phyloP scores from a whole-genome alignment of 2,888 invertebrate genomes.

The Ditylenchus weischeri region DNA sequence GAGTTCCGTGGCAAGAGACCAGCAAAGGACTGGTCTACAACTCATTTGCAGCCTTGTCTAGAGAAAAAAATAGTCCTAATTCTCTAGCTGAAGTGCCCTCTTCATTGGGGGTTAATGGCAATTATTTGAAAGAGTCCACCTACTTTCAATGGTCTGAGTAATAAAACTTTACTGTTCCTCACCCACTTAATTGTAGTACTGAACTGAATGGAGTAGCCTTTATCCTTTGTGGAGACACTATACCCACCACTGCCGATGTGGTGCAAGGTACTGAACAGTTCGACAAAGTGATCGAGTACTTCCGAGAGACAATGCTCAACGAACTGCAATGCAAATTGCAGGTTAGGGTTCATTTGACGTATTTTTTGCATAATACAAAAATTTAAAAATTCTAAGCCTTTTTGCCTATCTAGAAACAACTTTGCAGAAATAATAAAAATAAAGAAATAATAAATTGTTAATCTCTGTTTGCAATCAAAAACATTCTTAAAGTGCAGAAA shows the following conservation, averaged over 20 bases:
- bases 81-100: not conserved
- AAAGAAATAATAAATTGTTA: too few relatives aligned
- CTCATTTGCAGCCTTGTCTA: not conserved
- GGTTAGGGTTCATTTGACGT: not conserved
- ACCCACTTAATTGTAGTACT: not conserved
- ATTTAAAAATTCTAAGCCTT: too few relatives aligned
- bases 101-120: not conserved
- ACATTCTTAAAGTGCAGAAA: too few relatives aligned
- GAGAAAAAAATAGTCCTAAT: not conserved
- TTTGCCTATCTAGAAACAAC: too few relatives aligned
- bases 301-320: slow-evolving; percentile 11
- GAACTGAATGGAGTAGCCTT: slow-evolving; percentile 8
- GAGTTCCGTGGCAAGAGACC: not conserved
- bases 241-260: not conserved
- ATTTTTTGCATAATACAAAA: too few relatives aligned
- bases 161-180: not conserved
- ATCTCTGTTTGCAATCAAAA: too few relatives aligned
- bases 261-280: not conserved
- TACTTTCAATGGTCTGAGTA: not conserved
- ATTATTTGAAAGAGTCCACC: not conserved
- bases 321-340: slow-evolving; percentile 11
- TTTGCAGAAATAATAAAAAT: too few relatives aligned
- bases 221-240: not conserved
- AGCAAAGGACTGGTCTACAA: not conserved
- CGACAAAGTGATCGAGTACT: not conserved